Base-by-base conservation (phyloP, 2,888 invertebrate genomes). In the Eustalomyia histrio region DNA sequence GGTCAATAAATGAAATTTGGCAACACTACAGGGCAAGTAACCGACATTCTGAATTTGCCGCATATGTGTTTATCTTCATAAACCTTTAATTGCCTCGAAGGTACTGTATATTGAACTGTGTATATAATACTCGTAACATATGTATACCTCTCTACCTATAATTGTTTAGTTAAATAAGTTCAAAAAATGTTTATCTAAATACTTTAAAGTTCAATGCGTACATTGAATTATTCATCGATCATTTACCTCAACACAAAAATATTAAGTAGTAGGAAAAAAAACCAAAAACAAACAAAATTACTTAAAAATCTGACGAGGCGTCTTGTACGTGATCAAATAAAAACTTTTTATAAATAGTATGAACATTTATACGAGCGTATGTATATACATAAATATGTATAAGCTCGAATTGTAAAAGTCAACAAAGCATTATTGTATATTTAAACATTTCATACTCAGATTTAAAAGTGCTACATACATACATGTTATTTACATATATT, bases 141-240 rank as follows among this genome's bases (percentile, higher is more conserved):
- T 24, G 35, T 14, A 29, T 57, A 57, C 12, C 10, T 24, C 24
- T 24, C 24, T 33, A 39, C 9, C 18, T 39, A 72, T 16, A 14
- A 53, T 18, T 67, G 17, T 10, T 39, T 47, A 64, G 50, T 24
- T 29, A 64, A 14, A 29, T 55, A 39, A 21, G 57, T 57, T 57
- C 52, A 18, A 43, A 68, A 43, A 57, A 39, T 69, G 35, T 68
- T 58, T 72, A 61, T 63, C 76, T 71, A 75, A 78, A 80, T 75
- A 80, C 60, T 63, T 76, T 55, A 67, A 63, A 82, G 74, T 83
- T 83, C 79, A 83, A 79, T 78, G 81, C 81, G 75, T 75, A 80
- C 75, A 80, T 78, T 83, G 67, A 79, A 83, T 84, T 83, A 84
- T 84, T 84, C 81, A 83, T 83, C 83, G 84, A 84, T 83, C 84